phyloP scores from a whole-genome alignment of 1,140 invertebrate genomes.

The Zaprionus tsacasi region DNA sequence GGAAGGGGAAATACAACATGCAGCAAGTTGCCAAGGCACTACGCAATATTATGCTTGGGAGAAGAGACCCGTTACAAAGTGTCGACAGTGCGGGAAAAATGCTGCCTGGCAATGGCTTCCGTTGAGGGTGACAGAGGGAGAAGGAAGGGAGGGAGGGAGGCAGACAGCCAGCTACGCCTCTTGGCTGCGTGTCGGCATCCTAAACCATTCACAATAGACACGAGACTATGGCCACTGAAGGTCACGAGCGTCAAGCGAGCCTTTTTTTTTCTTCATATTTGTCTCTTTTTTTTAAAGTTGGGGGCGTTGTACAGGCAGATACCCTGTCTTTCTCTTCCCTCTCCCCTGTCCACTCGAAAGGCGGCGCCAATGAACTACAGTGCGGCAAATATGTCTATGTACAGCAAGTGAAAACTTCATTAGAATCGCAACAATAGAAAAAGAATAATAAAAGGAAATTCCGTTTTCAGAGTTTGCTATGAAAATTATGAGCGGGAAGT shows the following conservation, averaged over 20 bases:
- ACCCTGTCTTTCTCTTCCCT: not conserved
- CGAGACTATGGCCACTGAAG: constrained; percentile 41
- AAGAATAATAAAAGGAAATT: constrained; percentile 66
- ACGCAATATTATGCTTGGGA: constrained; percentile 18
- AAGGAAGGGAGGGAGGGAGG: not conserved
- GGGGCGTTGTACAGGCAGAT: constrained; percentile 18
- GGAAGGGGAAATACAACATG: not conserved
- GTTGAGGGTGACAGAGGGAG: constrained; percentile 55
- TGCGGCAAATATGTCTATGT: not conserved
- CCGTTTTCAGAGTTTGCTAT: constrained; percentile 46
- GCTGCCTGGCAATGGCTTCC: constrained; percentile 63
- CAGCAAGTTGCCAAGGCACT: constrained; percentile 3
- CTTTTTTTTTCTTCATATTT: constrained; percentile 54
- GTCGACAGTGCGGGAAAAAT: constrained; percentile 1
- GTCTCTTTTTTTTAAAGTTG: not conserved
- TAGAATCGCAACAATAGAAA: constrained; percentile 22
- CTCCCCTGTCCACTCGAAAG: not conserved
- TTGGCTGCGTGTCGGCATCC: constrained; percentile 10
- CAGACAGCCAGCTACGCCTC: not conserved
- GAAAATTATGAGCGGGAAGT: constrained; percentile 29
- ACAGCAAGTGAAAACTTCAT: constrained; percentile 25
- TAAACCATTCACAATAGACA: not conserved
- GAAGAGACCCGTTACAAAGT: constrained; percentile 7
- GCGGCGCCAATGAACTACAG: constrained; percentile 66
- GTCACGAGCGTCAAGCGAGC: constrained; percentile 66